Evolutionary conservation across 2,113 vertebrate genomes (phyloP).

Genomic region (Anhinga anhinga): DNA sequence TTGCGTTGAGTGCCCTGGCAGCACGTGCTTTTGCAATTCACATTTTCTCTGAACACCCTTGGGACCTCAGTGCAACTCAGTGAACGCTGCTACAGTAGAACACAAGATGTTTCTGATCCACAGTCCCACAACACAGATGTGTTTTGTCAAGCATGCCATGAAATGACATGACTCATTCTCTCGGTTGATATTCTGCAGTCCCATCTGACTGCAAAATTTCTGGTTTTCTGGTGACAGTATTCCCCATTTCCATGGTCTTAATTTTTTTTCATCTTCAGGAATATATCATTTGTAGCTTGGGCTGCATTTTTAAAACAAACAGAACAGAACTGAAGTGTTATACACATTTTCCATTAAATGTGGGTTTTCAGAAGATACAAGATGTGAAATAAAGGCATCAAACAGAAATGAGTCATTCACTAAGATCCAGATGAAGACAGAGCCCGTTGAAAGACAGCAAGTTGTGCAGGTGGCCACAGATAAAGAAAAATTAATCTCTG

Average conservation of each 20-base stretch:
- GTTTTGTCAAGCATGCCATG: neutral
- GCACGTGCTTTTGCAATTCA: fast-evolving
- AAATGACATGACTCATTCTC: neutral
- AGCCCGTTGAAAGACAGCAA: neutral
- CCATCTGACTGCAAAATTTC: neutral
- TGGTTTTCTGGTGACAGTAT: neutral
- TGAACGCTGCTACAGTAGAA: neutral
- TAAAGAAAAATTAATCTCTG: neutral
- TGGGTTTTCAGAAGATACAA: neutral
- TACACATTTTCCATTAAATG: neutral
- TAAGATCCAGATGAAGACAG: neutral
- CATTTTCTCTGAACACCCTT: neutral
- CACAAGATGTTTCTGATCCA: neutral
- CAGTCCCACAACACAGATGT: neutral
- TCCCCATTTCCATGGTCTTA: neutral
- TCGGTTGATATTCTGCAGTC: neutral
- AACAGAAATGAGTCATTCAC: neutral
- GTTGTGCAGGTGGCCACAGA: constrained; percentile 5
- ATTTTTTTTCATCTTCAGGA: neutral
- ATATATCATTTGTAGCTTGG: neutral
- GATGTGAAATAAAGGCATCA: neutral
- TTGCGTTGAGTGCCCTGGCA: neutral
- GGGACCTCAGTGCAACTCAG: neutral
- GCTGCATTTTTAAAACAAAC: neutral
- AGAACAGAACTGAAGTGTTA: neutral